Base-by-base conservation (phyloP, 2,797 vertebrate genomes). In the Triplophysa bombifrons region DNA sequence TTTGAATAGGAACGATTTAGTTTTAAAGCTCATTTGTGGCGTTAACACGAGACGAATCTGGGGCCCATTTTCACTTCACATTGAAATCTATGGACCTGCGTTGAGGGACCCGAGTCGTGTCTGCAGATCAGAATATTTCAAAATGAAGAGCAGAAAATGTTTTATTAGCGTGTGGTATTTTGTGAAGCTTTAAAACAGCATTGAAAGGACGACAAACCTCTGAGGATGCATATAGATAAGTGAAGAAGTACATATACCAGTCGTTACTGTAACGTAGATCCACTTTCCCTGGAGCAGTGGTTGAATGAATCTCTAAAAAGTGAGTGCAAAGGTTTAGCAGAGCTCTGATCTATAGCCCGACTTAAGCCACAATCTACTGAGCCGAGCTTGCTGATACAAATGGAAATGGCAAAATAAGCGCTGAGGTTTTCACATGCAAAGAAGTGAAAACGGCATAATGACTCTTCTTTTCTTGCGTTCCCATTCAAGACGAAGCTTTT, bases 371-470 rank as follows among this genome's bases (percentile, higher is more conserved):
- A 83, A 81, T 83, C 72, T 64, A 56, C 85, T 80, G 84, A 72
- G 64, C 83, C 87, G 88, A 81, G 84, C 85, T 86, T 84, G 65
- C 70, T 85, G 86, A 92, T 90, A 91, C 90, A 91, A 93, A 93
- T 93, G 91, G 88, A 92, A 93, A 91, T 88, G 84, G 78, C 86
- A 84, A 93, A 93, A 93, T 93, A 90, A 91, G 92, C 91, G 86
- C 83, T 74, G 88, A 86, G 88, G 90, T 93, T 93, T 94, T 94
- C 92, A 94, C 87, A 94, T 94, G 93, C 93, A 90, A 94, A 94
- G 87, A 91, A 90, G 88, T 87, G 87, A 85, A 81, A 90, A 86
- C 88, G 90, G 89, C 89, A 93, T 93, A 94, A 94, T 93, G 91
- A 93, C 92, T 93, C 94, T 90, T 91, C 90, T 92, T 93, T 92